Evolutionary conservation across 2,113 vertebrate species (phyloP), one percentile per base, ranked within the genome.

Genomic region (Brienomyrus longianalis): DNA sequence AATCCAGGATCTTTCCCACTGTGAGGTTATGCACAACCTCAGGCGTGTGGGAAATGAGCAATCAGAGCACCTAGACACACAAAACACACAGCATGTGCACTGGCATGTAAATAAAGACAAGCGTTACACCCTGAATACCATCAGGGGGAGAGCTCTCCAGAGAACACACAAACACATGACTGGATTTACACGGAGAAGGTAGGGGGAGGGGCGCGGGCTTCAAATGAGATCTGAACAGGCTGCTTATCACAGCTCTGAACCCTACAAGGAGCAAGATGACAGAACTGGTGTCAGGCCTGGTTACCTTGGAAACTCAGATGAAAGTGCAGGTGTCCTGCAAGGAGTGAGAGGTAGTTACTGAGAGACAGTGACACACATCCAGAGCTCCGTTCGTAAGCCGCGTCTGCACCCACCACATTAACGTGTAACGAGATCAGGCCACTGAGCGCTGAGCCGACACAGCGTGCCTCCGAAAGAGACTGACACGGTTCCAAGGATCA

Each of bases 231-330:
- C 23, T 85, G 47, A 85, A 50, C 47, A 85, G 70, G 70, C 31
- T 85, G 47, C 80, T 83, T 48, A 85, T 48, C 83, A 85, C 83
- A 85, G 83, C n/a, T 21, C 47, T 85, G 47, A 27, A 85, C 47
- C 83, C 47, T n/a, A 27, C 47, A 85, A 85, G 21, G 83, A 85
- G 70, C 27, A 35, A 31, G 70, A 77, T 10, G n/a, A 50, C 83
- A 47, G 23, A 10, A 85, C 17, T 47, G 83, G 83, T 85, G 83
- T 85, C 45, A n/a, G 45, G 47, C 83, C 43, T 50, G 47, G 83
- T 85, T 85, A 50, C 83, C 83, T 85, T 85, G 83, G 83, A 85
- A 85, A 85, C 83, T 19, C 39, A 50, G 83, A 50, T 48, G 45
- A 85, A 27, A 47, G 45, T 27, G 47, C 83, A 47, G 83, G 45